Percentiles rank a stretch among this genome's conserved stretches.
phyloP scores from a whole-genome alignment of 2,797 vertebrate genomes.

The Lagodon rhomboides region DNA sequence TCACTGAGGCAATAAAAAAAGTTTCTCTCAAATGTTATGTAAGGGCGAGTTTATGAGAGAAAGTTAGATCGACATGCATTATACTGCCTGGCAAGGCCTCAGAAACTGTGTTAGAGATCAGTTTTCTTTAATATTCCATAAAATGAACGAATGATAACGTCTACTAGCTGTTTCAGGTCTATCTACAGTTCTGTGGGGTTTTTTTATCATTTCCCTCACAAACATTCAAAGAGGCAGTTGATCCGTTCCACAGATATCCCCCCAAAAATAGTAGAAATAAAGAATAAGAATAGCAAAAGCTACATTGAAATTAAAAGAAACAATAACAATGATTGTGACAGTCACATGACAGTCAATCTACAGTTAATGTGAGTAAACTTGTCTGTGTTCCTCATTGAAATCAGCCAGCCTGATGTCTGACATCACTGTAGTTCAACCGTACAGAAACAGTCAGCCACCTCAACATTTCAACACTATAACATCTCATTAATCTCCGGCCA shows the following conservation, averaged over 20 bases:
- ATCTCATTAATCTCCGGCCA: constrained; percentile 25
- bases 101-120: neutral
- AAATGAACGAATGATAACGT: neutral
- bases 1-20: constrained; percentile 7
- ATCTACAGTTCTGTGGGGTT: neutral
- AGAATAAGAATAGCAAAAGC: no score
- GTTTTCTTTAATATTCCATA: neutral
- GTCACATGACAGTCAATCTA: no score
- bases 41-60: neutral
- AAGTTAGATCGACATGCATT: neutral
- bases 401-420: neutral
- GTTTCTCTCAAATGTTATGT: neutral
- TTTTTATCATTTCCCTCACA: no score
- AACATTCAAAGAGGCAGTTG: no score
- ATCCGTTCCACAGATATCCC: no score
- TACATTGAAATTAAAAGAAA: no score
- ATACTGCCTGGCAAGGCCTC: no score
- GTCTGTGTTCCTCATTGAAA: neutral
- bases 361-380: neutral
- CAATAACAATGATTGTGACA: no score
- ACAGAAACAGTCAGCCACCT: neutral
- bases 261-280: no score
- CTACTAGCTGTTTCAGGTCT: neutral
- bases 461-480: neutral
- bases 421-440: constrained; percentile 7